Conservation (phyloP, 2,113 vertebrate genomes). For the Puma concolor region DNA sequence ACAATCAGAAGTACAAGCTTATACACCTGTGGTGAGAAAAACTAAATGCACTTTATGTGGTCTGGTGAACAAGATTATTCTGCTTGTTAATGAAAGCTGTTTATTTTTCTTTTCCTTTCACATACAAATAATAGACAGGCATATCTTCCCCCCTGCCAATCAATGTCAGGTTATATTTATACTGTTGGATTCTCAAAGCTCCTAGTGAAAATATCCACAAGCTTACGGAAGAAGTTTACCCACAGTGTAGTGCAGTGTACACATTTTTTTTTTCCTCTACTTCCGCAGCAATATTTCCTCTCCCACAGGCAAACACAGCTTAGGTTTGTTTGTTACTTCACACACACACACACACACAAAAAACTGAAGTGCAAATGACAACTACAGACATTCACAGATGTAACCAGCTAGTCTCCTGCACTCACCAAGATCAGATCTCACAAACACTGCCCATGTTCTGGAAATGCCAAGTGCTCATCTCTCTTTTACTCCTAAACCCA, state of each 20-base stretch:
- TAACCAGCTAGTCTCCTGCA: background rate
- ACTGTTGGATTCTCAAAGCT: background rate
- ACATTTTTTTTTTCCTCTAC: background rate
- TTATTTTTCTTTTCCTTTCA: slow-evolving; percentile 46
- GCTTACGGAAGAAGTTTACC: background rate
- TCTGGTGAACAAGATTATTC: background rate
- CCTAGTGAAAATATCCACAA: background rate
- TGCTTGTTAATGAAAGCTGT: slow-evolving; percentile 38
- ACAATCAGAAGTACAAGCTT: background rate
- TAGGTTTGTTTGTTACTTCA: background rate
- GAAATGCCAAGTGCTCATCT: background rate
- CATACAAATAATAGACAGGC: background rate
- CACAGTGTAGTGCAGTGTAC: background rate
- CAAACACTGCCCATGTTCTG: background rate
- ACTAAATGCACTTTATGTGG: slow-evolving; percentile 25
- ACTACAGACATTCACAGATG: background rate
- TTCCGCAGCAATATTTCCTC: background rate
- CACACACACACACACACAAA: background rate
- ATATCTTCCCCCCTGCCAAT: background rate
- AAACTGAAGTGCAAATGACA: background rate
- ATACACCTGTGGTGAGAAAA: slow-evolving; percentile 9
- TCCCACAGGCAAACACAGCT: background rate
- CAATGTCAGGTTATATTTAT: background rate
- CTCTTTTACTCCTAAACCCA: background rate
- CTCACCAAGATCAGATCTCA: background rate